Evolutionary conservation across 1,140 invertebrate species (phyloP), one percentile per base, ranked within the genome.

Genomic region (Teleopsis dalmanni): DNA sequence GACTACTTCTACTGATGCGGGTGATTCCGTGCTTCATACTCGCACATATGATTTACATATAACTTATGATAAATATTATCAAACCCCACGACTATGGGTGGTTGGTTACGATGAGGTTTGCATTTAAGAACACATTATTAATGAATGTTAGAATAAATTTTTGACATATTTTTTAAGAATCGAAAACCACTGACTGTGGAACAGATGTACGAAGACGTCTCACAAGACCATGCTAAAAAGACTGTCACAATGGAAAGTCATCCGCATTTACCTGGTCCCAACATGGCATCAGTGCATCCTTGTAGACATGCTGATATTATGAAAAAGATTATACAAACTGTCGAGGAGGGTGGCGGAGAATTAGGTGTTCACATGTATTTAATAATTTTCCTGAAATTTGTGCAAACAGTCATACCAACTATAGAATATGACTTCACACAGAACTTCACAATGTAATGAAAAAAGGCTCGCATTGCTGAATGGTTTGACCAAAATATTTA

Each of bases 31-130:
- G 50, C 75, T 98, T 34, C 84, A 85, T 63, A 98, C 95, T 2
- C 77, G 97, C 62, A 99, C 95, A 1, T 99, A 99, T 73, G 95
- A 99, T 75, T 78, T 99, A 22, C 93, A 99, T 70, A 99, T 99
- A 57, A 98, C 95, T 16, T 99, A 99, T 74, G 96, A 99, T 74
- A 99, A 99, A 79, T 99, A 97, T 75, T 99, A 99, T 74, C 95
- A 98, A 75, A 99, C 97, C 22, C 96, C 95, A 14, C 73, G 97
- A 38, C 77, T 99, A 14, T 99, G 95, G 95, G 77, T 99, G 16
- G 87, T 84, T 60, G 96, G 96, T 19, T 99, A 99, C 72, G 88
- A 98, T 77, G 96, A 99, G 79, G 90, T 92, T 71, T 49, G 21
- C n/a, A n/a, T n/a, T n/a, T n/a, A n/a, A n/a, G 71, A 53, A 14